A percentile compares a stretch with the other conserved stretches of the same genome.
phyloP scores from a whole-genome alignment of 2,113 vertebrate species.

The Cardinalis cardinalis region DNA sequence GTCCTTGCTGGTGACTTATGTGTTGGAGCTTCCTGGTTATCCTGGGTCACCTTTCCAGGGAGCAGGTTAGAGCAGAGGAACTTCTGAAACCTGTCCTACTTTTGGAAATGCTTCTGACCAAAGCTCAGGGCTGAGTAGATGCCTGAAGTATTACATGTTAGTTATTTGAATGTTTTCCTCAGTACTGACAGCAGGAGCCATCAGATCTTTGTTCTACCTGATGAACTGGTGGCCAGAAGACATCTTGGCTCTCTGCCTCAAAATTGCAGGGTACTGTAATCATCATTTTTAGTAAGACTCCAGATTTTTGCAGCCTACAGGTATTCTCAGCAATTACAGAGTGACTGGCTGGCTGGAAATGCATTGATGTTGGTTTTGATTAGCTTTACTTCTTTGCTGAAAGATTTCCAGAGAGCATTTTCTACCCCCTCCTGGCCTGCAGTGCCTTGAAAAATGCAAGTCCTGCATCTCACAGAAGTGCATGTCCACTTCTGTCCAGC shows the following conservation, averaged over 20 bases:
- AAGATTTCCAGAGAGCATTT: background rate
- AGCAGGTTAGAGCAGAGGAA: background rate
- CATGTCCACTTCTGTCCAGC: background rate
- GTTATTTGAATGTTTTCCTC: background rate
- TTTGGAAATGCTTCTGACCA: background rate
- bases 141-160: background rate
- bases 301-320: background rate
- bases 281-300: background rate
- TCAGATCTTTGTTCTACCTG: background rate
- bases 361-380: background rate
- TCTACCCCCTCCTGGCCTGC: background rate
- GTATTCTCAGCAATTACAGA: background rate
- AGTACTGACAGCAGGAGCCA: background rate
- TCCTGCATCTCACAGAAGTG: background rate
- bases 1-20: background rate
- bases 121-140: background rate
- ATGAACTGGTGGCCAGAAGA: background rate
- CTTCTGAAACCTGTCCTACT: background rate
- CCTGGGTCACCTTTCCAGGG: background rate
- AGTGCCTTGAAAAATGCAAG: background rate
- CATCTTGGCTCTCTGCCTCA: background rate
- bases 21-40: background rate
- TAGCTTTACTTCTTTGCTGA: background rate
- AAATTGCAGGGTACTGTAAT: background rate
- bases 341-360: background rate